phyloP scores from a whole-genome alignment of 1,140 invertebrate species.

The Drosophila simulans region DNA sequence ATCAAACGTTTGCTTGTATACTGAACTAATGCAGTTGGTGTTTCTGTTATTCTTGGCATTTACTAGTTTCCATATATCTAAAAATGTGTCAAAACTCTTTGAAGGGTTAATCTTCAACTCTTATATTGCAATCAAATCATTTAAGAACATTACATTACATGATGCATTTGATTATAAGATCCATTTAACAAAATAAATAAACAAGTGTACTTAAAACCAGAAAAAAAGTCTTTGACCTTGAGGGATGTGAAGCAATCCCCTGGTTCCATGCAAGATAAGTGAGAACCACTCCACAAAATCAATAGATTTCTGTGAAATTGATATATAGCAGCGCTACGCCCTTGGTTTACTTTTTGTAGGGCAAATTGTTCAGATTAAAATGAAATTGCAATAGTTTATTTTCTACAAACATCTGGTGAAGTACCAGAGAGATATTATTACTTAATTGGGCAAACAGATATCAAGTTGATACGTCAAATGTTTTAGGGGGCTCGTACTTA shows the following conservation, averaged over 20 bases:
- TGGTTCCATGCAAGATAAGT: slow-evolving; percentile 25
- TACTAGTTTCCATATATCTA: too few relatives aligned
- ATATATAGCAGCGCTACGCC: slow-evolving; percentile 19
- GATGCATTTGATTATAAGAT: too few relatives aligned
- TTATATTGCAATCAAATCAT: too few relatives aligned
- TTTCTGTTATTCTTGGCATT: too few relatives aligned
- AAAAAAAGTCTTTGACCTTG: slow-evolving; percentile 10
- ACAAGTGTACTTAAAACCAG: background rate
- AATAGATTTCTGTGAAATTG: slow-evolving; percentile 33
- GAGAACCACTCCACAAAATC: slow-evolving; percentile 19
- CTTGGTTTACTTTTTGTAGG: slow-evolving; percentile 34
- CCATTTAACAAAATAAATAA: background rate
- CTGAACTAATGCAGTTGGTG: background rate
- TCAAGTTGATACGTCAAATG: too few relatives aligned
- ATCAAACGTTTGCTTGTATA: background rate
- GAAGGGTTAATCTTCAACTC: too few relatives aligned
- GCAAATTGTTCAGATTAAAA: slow-evolving; percentile 24
- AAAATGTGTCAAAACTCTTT: too few relatives aligned
- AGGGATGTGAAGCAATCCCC: slow-evolving; percentile 4
- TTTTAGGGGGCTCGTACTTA: slow-evolving; percentile 26
- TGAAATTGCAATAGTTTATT: slow-evolving; percentile 2
- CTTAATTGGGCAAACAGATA: slow-evolving; percentile 32
- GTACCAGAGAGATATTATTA: slow-evolving; percentile 13
- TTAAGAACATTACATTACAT: too few relatives aligned
- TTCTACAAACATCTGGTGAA: background rate